A percentile compares a stretch with the other conserved stretches of the same genome.
phyloP scores from a whole-genome alignment of 2,888 invertebrate genomes.

The Lymantria dispar region DNA sequence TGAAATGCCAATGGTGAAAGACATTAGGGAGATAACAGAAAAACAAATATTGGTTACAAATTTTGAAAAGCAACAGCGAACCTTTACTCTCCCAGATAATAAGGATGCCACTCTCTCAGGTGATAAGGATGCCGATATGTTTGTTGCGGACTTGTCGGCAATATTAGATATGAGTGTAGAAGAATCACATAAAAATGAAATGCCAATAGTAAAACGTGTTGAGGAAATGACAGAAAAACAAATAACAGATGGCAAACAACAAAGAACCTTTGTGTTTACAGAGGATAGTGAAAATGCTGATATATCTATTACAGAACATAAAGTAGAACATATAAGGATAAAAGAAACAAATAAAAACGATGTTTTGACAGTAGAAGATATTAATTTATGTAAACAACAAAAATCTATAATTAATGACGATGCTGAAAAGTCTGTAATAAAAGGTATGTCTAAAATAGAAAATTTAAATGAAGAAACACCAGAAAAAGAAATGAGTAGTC shows the following conservation, averaged over 20 bases:
- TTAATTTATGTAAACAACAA: no score
- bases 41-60: slow-evolving; percentile 8
- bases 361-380: no score
- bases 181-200: no score
- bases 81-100: slow-evolving; percentile 6
- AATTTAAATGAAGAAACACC: no score
- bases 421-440: no score
- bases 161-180: no score
- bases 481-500: no score
- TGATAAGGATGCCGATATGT: slow-evolving; percentile 7
- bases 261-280: not conserved
- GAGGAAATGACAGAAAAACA: slow-evolving; percentile 14
- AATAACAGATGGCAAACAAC: slow-evolving; percentile 5
- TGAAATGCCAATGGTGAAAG: not conserved
- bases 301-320: slow-evolving; percentile 18
- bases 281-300: slow-evolving; percentile 6
- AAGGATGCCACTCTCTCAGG: slow-evolving; percentile 7
- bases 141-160: slow-evolving; percentile 10
- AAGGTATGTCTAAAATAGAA: no score
- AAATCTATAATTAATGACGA: no score
- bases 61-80: slow-evolving; percentile 1
- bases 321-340: not conserved
- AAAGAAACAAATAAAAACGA: no score
- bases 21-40: not conserved
- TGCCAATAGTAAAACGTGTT: slow-evolving; percentile 6